Conservation (phyloP, 2,113 vertebrate species). For the Xenotilapia leptura region DNA sequence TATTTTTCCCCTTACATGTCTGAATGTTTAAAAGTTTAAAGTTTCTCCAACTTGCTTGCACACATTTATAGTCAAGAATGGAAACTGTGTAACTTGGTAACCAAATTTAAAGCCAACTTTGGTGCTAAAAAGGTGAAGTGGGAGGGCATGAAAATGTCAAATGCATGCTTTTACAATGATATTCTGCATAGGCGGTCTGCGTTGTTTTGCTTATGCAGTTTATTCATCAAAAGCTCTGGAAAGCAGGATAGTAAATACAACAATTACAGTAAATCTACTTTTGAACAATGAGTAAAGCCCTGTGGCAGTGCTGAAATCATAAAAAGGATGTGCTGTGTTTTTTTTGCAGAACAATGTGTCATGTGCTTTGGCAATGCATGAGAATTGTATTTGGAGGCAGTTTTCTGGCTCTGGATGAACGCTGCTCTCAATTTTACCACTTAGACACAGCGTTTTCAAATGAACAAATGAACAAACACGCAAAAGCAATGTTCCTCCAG, state of each 20-base stretch:
- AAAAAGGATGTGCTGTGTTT: neutral
- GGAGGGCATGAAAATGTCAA: neutral
- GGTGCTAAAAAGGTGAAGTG: neutral
- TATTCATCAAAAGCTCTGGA: neutral
- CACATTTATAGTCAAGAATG: neutral
- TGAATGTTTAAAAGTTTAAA: neutral
- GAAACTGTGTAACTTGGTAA: neutral
- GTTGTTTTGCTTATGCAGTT: neutral
- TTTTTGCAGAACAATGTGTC: neutral
- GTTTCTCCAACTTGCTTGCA: neutral
- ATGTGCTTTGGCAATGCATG: neutral
- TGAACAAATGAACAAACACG: neutral
- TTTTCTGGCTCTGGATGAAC: neutral
- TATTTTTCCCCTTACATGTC: neutral
- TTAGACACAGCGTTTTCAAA: neutral
- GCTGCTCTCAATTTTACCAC: neutral
- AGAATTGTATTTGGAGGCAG: neutral
- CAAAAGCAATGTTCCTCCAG: neutral
- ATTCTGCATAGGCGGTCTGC: neutral
- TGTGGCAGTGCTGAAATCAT: neutral
- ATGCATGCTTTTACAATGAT: neutral
- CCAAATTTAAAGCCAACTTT: neutral
- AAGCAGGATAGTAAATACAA: neutral
- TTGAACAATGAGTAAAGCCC: neutral
- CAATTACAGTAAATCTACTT: neutral